Base-by-base conservation (phyloP, 2,888 invertebrate genomes). In the Busseola fusca region DNA sequence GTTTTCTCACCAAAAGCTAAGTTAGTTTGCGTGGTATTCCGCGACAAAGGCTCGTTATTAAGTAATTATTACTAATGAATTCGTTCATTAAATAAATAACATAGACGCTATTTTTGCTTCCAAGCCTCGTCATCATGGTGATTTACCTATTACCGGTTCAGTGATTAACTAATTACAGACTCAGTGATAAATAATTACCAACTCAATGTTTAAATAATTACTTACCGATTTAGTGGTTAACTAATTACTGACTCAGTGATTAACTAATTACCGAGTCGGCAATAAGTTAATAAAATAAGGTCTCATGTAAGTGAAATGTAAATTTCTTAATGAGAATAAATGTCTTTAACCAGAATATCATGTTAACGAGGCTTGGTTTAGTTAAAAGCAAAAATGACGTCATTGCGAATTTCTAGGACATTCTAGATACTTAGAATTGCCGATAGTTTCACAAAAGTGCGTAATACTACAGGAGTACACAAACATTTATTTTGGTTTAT, bases 231-330 rank as follows among this genome's bases (percentile, higher is more conserved):
- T n/a, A n/a, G n/a, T n/a, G n/a, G n/a, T n/a, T n/a, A n/a, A n/a
- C n/a, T n/a, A n/a, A n/a, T n/a, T n/a, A n/a, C n/a, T n/a, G n/a
- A n/a, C n/a, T n/a, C n/a, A n/a, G n/a, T n/a, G 9, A 45, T 45
- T 45, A 21, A 45, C 21, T 48, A 45, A 45, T 21, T 45, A 48
- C 9, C 45, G 48, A 50, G 7, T 37, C 12, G 48, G 12, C 37
- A 50, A 48, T 50, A 37, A 48, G 21, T 59, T 72, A 65, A 58
- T 72, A n/a, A n/a, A n/a, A n/a, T n/a, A n/a, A n/a, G n/a, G n/a
- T n/a, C n/a, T n/a, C n/a, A n/a, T n/a, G n/a, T n/a, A n/a, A n/a
- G n/a, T n/a, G n/a, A n/a, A n/a, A n/a, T n/a, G n/a, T n/a, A n/a
- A n/a, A n/a, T n/a, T n/a, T n/a, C n/a, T n/a, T n/a, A n/a, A n/a